phyloP scores from a whole-genome alignment of 2,797 vertebrate genomes.

The Vireo griseus region DNA sequence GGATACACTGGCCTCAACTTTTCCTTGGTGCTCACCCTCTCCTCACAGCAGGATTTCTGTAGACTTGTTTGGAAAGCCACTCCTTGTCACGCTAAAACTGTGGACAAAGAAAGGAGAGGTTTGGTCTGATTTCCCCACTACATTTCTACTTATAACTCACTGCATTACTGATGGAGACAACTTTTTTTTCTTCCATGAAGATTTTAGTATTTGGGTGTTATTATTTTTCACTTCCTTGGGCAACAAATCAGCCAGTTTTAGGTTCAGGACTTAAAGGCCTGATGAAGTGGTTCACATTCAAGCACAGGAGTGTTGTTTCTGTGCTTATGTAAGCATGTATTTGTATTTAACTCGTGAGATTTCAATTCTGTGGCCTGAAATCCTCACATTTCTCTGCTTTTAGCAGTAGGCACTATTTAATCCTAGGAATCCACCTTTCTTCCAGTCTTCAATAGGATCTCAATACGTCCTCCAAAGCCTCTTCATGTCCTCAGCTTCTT shows the following conservation, averaged over 20 bases:
- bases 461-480: neutral
- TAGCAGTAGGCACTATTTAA: neutral
- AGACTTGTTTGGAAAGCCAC: neutral
- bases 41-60: neutral
- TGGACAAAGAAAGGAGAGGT: neutral
- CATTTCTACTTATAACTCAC: neutral
- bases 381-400: neutral
- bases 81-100: neutral
- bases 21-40: neutral
- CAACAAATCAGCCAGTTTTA: neutral
- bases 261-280: neutral
- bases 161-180: neutral
- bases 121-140: neutral
- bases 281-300: neutral
- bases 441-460: neutral
- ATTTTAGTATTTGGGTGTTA: neutral
- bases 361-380: neutral
- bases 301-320: neutral
- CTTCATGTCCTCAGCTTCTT: neutral
- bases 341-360: neutral
- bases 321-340: neutral
- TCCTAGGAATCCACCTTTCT: neutral
- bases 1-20: neutral
- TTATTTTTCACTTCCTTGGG: neutral
- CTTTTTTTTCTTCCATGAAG: neutral